Evolutionary conservation across 2,888 invertebrate genomes (phyloP), one percentile per base, ranked within the genome.

Genomic region (Cylloceria caligata): DNA sequence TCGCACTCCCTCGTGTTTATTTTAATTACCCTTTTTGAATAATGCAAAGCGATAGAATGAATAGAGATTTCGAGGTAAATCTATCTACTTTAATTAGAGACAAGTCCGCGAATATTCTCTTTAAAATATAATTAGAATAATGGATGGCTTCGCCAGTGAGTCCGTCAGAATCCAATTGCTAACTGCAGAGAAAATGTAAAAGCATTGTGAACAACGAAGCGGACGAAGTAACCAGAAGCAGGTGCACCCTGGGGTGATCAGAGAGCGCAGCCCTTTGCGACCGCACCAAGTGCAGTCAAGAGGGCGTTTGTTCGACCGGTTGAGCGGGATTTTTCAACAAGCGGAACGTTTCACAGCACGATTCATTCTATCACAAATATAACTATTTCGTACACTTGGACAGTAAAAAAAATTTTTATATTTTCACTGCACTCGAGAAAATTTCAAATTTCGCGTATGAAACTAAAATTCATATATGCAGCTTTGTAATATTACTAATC

Each of bases 211-310:
- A 62, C 68, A 60, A 47, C 60, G 16, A 39, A 60, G 65, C 68
- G 16, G 45, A 60, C 67, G 34, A 60, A 65, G 72, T 68, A 68
- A 45, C n/a, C 68, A 68, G 34, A 68, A 76, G 60, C 45, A 36
- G 45, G 74, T 74, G 76, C 45, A 83, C 71, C 83, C 77, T 69
- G 65, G n/a, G 69, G 75, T 74, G 74, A 83, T 83, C 76, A 75
- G 65, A 79, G 82, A 68, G 67, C 36, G 74, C 71, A 55, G 49
- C 75, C 13, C 19, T 47, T 88, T 87, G 86, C 86, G 88, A 89
- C 88, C 87, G 86, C 87, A 85, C 85, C 88, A 86, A 84, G 64
- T 83, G 83, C 87, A 84, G 85, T 87, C 86, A 36, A 60, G 42
- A 36, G 49, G 13, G 65, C 74, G 74, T 64, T 47, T 45, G 34